Base-by-base conservation (phyloP, 2,113 vertebrate genomes). In the Phalacrocorax aristotelis region DNA sequence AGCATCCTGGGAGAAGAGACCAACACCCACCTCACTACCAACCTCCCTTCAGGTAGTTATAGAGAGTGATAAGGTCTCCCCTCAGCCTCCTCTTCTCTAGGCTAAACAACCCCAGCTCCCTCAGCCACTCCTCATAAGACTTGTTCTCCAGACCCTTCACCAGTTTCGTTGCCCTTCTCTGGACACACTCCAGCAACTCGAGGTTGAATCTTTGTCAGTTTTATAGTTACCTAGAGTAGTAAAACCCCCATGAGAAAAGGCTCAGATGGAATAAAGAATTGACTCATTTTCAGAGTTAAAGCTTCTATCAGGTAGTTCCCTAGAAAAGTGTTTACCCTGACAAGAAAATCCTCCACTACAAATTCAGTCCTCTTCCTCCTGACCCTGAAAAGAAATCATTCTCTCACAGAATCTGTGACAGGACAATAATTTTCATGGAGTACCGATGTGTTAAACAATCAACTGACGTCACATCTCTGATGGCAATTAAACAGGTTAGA, bases 341-440 rank as follows among this genome's bases (percentile, higher is more conserved):
- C 66, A 83, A 79, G 55, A 92, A 92, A 87, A 75, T 80, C 77
- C 51, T 90, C 79, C 61, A 22, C 81, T 86, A n/a, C 30, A 54
- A 77, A 44, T 69, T 78, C 71, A 74, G 71, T 65, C 66, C 21
- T 23, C n/a, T 79, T 83, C 49, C 44, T 89, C 51, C 38, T 89
- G 69, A 83, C 38, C 30, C 61, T 60, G 55, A 64, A 54, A 65
- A 69, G 81, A 92, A 87, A 92, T 94, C 71, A 87, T 79, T 79
- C 60, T 82, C 66, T 75, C 55, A 38, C 49, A 87, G 61, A 92
- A 70, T 64, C 85, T 89, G 58, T 85, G 92, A 92, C 89, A 94
- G 82, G 81, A 89, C 92, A 89, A 70, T 83, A 83, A 95, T 96
- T 88, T 92, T 75, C 66, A 87, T 13, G 29, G 55, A 95, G 71